Conservation (phyloP, 2,113 vertebrate species). For the Deroptyus accipitrinus region DNA sequence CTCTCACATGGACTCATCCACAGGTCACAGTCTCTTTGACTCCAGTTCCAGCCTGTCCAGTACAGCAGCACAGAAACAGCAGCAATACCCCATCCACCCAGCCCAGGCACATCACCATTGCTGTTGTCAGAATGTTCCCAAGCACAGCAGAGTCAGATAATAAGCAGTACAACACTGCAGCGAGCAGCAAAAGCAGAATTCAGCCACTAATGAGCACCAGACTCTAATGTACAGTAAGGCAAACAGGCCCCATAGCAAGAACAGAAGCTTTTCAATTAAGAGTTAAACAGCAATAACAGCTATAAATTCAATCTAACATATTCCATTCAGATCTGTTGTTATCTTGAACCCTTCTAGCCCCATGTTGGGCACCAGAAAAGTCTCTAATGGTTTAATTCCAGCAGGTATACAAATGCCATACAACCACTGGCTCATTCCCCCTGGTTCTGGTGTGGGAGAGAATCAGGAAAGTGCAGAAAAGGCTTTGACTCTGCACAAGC, state of each 20-base stretch:
- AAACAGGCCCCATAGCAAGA: not conserved
- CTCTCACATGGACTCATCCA: not conserved
- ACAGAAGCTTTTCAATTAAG: not conserved
- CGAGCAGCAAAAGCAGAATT: not conserved
- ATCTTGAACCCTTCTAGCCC: not conserved
- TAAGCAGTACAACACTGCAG: not conserved
- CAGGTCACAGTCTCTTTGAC: not conserved
- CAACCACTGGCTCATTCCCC: not conserved
- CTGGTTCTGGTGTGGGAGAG: not conserved
- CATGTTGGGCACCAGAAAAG: not conserved
- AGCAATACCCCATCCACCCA: too few species aligned
- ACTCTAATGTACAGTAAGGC: not conserved
- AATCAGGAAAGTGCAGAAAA: not conserved
- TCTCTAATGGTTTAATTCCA: not conserved
- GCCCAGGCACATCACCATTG: too few species aligned
- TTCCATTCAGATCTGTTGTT: not conserved
- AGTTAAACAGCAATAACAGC: not conserved
- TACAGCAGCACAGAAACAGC: not conserved
- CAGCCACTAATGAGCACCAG: not conserved
- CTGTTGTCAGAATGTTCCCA: too few species aligned
- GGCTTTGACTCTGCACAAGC: not conserved
- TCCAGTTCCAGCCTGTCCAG: not conserved
- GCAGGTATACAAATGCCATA: not conserved
- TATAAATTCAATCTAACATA: not conserved
- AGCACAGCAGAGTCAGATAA: not conserved